These are phyloP conservation scores for Palythoa grandiflora DNA, from an alignment of 92 coral and sea anemone species.

Conservation along the genomic window DNA sequence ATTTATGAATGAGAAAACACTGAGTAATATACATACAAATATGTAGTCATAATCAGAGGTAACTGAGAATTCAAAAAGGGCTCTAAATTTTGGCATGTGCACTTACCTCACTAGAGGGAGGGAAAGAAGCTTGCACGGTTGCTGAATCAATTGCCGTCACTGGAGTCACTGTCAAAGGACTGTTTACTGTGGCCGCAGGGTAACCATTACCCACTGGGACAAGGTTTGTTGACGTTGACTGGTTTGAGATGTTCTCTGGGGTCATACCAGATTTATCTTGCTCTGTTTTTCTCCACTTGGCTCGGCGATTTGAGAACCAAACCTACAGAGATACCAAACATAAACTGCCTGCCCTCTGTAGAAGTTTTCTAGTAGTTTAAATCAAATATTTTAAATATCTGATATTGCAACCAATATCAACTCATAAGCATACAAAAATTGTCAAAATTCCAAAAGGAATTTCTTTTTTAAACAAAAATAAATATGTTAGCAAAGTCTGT, in stretches of 20 bases:
- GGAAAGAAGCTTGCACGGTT: conserved; percentile 34
- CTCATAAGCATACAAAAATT: too few species aligned
- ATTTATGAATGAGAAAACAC: too few species aligned
- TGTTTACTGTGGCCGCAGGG: conserved; percentile 26
- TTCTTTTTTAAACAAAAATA: too few species aligned
- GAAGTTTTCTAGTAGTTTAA: neutral
- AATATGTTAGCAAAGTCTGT: too few species aligned
- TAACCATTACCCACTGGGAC: conserved; percentile 41
- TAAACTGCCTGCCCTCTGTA: neutral
- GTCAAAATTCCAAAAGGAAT: too few species aligned
- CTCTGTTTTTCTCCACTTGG: conserved; percentile 84
- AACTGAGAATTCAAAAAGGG: too few species aligned
- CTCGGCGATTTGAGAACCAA: conserved; percentile 97
- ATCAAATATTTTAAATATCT: neutral
- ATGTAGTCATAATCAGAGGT: too few species aligned
- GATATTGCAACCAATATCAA: too few species aligned
- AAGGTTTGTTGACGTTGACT: conserved; percentile 81
- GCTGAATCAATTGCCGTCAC: conserved; percentile 31
- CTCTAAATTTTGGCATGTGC: neutral
- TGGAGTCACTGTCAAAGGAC: conserved; percentile 35
- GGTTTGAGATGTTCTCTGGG: conserved; percentile 70
- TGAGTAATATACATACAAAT: too few species aligned
- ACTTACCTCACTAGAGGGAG: conserved; percentile 41
- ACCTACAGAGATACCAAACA: conserved; percentile 65
- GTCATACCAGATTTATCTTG: conserved; percentile 74